A percentile compares a stretch with the other conserved stretches of the same genome.
Evolutionary conservation across 1,140 invertebrate species (phyloP).

Genomic region (Drosophila athabasca): DNA sequence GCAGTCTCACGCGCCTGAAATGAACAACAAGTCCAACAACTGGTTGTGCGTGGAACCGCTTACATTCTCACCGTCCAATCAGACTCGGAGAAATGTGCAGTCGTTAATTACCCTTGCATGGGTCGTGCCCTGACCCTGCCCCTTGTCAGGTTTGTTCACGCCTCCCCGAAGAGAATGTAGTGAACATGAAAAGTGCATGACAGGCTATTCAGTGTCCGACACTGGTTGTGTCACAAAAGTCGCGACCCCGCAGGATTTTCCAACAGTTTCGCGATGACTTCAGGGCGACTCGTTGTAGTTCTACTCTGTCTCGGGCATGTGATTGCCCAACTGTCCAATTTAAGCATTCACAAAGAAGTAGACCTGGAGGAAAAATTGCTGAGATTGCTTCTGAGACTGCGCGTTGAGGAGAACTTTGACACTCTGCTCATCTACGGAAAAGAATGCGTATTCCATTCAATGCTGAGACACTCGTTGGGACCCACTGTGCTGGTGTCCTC

Average conservation of each 20-base stretch:
- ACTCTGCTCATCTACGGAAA: constrained; percentile 45
- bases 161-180: constrained; percentile 10
- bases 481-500: constrained; percentile 28
- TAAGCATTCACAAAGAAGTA: background rate
- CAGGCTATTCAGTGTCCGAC: background rate
- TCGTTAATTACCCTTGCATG: constrained; percentile 41
- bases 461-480: constrained; percentile 22
- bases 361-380: constrained; percentile 9
- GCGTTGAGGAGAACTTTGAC: constrained; percentile 38
- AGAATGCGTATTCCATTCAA: constrained; percentile 39
- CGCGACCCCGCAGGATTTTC: background rate
- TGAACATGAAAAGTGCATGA: constrained; percentile 48
- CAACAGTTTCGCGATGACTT: constrained; percentile 51
- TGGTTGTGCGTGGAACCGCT: constrained; percentile 11
- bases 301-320: constrained; percentile 17
- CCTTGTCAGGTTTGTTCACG: too few relatives aligned
- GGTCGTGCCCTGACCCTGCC: background rate
- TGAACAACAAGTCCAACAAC: constrained; percentile 26
- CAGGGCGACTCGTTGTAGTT: constrained; percentile 3
- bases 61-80: constrained; percentile 12
- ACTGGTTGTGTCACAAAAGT: constrained; percentile 1
- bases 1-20: constrained; percentile 35
- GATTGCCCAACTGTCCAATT: background rate
- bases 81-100: constrained; percentile 27
- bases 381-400: constrained; percentile 25